A percentile compares a stretch with the other conserved stretches of the same genome.
Conservation (phyloP, 2,113 vertebrate genomes). For the Tyto alba region DNA sequence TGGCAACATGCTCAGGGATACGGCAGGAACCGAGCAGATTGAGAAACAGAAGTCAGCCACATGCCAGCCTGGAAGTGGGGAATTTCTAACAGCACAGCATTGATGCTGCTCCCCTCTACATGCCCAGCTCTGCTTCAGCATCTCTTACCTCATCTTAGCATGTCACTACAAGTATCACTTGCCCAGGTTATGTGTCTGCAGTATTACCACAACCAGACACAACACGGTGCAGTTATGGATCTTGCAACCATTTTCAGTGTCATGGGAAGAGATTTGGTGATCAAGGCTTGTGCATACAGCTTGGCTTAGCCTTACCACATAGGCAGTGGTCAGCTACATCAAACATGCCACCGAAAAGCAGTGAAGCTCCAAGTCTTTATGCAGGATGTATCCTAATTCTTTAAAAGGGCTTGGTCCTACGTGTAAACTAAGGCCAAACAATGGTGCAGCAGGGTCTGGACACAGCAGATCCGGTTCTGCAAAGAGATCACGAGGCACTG, state of each 20-base stretch:
- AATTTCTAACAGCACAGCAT: background rate
- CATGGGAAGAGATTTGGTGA: background rate
- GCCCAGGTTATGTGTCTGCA: background rate
- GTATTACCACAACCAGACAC: background rate
- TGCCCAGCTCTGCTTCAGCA: background rate
- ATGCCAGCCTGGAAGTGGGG: background rate
- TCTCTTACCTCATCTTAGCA: background rate
- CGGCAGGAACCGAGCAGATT: fast-evolving
- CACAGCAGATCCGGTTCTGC: background rate
- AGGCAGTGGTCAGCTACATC: background rate
- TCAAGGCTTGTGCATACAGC: background rate
- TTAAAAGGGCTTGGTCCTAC: background rate
- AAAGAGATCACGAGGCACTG: background rate
- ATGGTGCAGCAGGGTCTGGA: background rate
- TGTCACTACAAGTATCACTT: background rate
- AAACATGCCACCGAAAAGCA: background rate
- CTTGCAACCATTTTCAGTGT: background rate
- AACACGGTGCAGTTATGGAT: background rate
- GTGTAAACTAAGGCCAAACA: background rate
- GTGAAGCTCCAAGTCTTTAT: background rate
- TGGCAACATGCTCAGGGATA: background rate
- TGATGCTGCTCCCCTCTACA: background rate
- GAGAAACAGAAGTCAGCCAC: background rate
- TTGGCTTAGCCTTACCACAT: background rate
- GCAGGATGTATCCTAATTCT: background rate